Percentiles rank a stretch among this genome's conserved stretches.
phyloP scores from a whole-genome alignment of 2,888 invertebrate genomes.

The Oscheius myriophilus region DNA sequence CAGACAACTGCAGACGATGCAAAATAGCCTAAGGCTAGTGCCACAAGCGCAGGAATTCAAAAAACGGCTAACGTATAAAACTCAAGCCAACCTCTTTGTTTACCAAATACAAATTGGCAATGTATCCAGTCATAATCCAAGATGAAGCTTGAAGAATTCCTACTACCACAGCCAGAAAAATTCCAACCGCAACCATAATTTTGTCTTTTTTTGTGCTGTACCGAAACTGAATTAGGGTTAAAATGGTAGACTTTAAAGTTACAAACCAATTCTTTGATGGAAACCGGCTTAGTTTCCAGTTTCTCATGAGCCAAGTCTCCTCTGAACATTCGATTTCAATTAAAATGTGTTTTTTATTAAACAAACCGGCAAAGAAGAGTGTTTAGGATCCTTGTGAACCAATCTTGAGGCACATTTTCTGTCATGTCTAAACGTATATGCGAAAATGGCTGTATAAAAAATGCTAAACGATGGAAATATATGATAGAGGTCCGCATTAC shows the following conservation, averaged over 20 bases:
- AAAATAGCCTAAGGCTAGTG: too few species aligned
- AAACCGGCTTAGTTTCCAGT: constrained; percentile 14
- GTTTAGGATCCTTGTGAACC: too few species aligned
- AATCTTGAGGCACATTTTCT: too few species aligned
- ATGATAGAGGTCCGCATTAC: too few species aligned
- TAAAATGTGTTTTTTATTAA: too few species aligned
- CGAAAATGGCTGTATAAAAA: too few species aligned
- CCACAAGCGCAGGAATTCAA: too few species aligned
- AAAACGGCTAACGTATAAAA: too few species aligned
- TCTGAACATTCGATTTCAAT: not conserved
- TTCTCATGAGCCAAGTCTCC: constrained; percentile 19
- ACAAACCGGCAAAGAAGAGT: too few species aligned
- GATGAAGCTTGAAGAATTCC: constrained; percentile 3
- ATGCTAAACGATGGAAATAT: too few species aligned
- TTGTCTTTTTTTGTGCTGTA: constrained; percentile 1
- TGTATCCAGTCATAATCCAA: constrained; percentile 15
- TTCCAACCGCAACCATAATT: not conserved
- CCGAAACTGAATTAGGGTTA: constrained; percentile 3
- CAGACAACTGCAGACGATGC: too few species aligned
- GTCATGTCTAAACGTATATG: too few species aligned
- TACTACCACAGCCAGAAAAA: constrained; percentile 2
- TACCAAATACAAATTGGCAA: constrained; percentile 11
- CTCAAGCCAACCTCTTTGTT: constrained; percentile 6
- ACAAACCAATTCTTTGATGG: constrained; percentile 10
- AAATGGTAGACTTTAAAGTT: not conserved